Percentiles rank a stretch among this genome's conserved stretches.
Conservation (phyloP, 2,113 vertebrate genomes). For the Pelecanoides urinatrix region DNA sequence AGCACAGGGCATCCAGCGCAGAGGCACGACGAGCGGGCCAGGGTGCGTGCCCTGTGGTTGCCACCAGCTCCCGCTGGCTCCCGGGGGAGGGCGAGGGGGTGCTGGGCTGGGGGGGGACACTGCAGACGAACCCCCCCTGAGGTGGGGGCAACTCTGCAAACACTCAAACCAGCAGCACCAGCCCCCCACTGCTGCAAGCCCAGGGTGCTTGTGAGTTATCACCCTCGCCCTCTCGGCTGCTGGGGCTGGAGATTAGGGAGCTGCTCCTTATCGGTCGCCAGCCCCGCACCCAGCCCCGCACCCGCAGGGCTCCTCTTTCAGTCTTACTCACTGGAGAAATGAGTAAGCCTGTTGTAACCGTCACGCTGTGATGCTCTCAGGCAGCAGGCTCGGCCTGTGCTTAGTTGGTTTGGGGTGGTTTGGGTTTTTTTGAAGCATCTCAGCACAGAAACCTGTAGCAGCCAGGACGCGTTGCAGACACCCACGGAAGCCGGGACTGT, state of each 20-base stretch:
- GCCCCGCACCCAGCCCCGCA: background rate
- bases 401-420: background rate
- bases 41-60: background rate
- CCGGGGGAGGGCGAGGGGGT: fast-evolving
- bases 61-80: background rate
- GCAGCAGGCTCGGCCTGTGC: background rate
- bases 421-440: background rate
- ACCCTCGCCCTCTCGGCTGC: background rate
- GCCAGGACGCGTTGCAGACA: background rate
- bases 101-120: background rate
- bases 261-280: background rate
- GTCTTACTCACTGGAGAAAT: slow-evolving; percentile 23
- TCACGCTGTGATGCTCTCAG: background rate
- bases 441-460: background rate
- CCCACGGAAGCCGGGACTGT: background rate
- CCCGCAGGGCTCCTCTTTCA: background rate
- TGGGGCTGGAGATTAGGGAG: slow-evolving; percentile 60
- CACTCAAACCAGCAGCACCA: background rate
- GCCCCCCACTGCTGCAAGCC: background rate
- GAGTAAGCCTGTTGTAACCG: background rate
- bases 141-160: background rate
- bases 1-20: background rate
- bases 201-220: background rate
- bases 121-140: background rate
- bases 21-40: background rate